phyloP scores from a whole-genome alignment of 2,113 vertebrate species.

The Takifugu bimaculatus region DNA sequence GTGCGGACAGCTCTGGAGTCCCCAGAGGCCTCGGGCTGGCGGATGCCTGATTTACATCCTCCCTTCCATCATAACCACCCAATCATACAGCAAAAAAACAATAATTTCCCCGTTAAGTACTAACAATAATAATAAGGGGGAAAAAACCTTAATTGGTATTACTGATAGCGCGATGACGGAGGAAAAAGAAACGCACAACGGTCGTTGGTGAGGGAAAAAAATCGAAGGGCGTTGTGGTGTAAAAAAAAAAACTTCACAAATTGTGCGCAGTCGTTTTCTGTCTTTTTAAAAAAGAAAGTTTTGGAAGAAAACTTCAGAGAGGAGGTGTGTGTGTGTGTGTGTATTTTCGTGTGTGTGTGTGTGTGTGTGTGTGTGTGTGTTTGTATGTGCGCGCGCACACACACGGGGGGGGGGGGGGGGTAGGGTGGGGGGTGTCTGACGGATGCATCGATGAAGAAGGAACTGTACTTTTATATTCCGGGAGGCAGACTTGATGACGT shows the following conservation, averaged over 20 bases:
- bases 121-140: conserved; percentile 16
- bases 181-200: neutral
- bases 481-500: conserved; percentile 98
- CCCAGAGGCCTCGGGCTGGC: conserved; percentile 40
- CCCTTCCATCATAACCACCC: conserved; percentile 14
- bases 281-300: too few species aligned
- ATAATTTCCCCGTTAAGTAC: conserved; percentile 36
- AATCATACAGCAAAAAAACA: conserved; percentile 16
- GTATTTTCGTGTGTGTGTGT: neutral
- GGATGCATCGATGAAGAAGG: conserved; percentile 88
- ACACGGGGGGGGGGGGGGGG: too few species aligned
- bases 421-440: conserved; percentile 65
- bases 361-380: conserved; percentile 40
- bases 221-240: too few species aligned
- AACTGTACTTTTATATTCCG: conserved; percentile 92
- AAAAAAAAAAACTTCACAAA: conserved; percentile 12
- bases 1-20: conserved; percentile 57
- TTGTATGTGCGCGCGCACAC: neutral
- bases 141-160: conserved; percentile 34
- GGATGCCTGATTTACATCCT: conserved; percentile 13
- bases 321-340: neutral
- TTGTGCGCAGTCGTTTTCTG: conserved; percentile 16
- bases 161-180: conserved; percentile 22
- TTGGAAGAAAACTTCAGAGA: too few species aligned
- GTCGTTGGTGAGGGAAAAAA: conserved; percentile 4